Conservation (phyloP, 2,113 vertebrate species). For the Atherinomorus stipes region DNA sequence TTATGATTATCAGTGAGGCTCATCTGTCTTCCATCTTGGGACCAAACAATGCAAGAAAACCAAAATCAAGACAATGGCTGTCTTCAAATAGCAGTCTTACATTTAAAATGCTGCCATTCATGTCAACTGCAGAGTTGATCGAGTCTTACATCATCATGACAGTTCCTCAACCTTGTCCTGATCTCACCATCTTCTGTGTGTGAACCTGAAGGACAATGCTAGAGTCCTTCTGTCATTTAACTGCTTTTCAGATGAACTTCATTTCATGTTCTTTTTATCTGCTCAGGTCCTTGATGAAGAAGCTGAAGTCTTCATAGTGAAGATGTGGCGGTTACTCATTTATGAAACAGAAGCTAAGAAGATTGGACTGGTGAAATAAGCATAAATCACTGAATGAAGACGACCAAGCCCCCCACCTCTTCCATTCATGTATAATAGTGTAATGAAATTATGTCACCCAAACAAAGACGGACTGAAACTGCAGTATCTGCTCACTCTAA, state of each 20-base stretch:
- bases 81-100: too few species aligned
- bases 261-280: neutral
- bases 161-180: too few species aligned
- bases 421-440: slow-evolving; percentile 50
- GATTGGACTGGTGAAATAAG: slow-evolving; percentile 98
- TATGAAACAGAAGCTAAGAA: slow-evolving; percentile 99
- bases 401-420: neutral
- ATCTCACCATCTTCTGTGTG: too few species aligned
- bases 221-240: neutral
- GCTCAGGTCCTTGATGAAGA: slow-evolving; percentile 97
- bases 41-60: too few species aligned
- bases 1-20: neutral
- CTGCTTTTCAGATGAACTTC: too few species aligned
- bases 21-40: neutral
- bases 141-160: too few species aligned
- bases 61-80: too few species aligned
- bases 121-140: too few species aligned
- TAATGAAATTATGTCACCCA: slow-evolving; percentile 38
- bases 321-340: slow-evolving; percentile 99
- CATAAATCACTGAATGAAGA: slow-evolving; percentile 42
- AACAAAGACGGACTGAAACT: slow-evolving; percentile 30
- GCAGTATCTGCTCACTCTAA: slow-evolving; percentile 31
- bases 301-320: slow-evolving; percentile 99
- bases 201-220: too few species aligned
- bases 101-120: too few species aligned